phyloP scores from a whole-genome alignment of 2,888 invertebrate genomes.

The Drosophila peninsularis region DNA sequence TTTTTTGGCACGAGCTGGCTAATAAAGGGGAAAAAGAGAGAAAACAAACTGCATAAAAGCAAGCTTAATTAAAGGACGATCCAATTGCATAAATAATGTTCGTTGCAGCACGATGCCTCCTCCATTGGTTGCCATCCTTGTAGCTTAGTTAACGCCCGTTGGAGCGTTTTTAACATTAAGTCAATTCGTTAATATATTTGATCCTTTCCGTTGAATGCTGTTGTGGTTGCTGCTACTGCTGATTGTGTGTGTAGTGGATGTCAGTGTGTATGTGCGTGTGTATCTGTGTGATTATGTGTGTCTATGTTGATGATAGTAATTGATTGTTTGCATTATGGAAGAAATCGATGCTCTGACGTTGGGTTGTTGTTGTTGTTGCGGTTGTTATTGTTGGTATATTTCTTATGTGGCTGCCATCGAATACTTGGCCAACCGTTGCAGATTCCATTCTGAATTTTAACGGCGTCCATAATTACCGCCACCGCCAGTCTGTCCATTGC shows the following conservation, averaged over 20 bases:
- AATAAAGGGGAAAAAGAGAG: slow-evolving; percentile 23
- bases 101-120: slow-evolving; percentile 36
- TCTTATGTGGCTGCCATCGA: slow-evolving; percentile 31
- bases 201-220: slow-evolving; percentile 19
- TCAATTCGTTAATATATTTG: slow-evolving; percentile 8
- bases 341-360: slow-evolving; percentile 72
- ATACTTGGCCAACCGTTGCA: slow-evolving; percentile 49
- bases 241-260: slow-evolving; percentile 7
- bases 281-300: slow-evolving; percentile 11
- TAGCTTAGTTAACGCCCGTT: slow-evolving; percentile 27
- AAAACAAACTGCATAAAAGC: slow-evolving; percentile 40
- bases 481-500: slow-evolving; percentile 75
- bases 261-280: slow-evolving; percentile 13
- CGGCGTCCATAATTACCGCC: slow-evolving; percentile 82
- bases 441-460: slow-evolving; percentile 71
- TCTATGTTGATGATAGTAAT: slow-evolving; percentile 46
- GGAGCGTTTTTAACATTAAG: slow-evolving; percentile 32
- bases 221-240: slow-evolving; percentile 9
- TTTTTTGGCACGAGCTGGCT: slow-evolving; percentile 76
- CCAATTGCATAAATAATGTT: slow-evolving; percentile 22
- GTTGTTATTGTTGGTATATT: slow-evolving; percentile 55
- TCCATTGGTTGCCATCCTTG: slow-evolving; percentile 25
- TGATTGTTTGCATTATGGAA: slow-evolving; percentile 73
- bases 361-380: slow-evolving; percentile 62
- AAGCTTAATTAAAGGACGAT: slow-evolving; percentile 38